These are phyloP conservation scores for Nasua narica DNA, from an alignment of 2,797 vertebrate species.

Conservation along the genomic window DNA sequence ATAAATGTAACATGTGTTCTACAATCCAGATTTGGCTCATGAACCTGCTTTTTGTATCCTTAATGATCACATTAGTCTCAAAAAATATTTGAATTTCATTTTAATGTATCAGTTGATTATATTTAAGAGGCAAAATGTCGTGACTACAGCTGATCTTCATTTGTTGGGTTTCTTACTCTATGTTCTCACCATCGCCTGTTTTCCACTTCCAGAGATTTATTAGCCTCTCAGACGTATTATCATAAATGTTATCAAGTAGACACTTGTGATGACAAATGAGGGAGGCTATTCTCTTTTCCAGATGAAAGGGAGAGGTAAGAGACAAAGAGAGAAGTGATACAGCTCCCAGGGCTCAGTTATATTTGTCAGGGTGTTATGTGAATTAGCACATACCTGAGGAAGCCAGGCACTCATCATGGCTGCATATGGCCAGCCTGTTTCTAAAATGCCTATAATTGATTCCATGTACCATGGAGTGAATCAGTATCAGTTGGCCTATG, in stretches of 20 bases:
- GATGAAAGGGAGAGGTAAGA: background rate
- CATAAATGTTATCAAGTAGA: background rate
- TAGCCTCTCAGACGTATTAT: background rate
- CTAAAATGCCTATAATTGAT: background rate
- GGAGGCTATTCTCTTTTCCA: background rate
- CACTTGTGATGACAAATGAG: background rate
- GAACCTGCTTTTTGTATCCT: background rate
- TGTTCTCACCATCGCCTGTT: background rate
- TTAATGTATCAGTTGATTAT: background rate
- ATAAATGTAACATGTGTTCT: background rate
- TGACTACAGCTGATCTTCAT: background rate
- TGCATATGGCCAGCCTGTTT: background rate
- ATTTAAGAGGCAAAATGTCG: background rate
- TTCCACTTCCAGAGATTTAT: background rate
- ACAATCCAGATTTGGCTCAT: background rate
- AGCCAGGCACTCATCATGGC: background rate
- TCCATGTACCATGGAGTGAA: background rate
- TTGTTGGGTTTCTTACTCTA: background rate
- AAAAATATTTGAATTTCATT: background rate
- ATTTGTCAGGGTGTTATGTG: background rate
- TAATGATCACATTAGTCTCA: background rate
- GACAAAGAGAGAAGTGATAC: background rate
- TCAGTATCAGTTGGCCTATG: background rate
- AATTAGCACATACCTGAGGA: background rate
- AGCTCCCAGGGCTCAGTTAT: background rate